These are phyloP conservation scores for Sesia apiformis DNA, from an alignment of 2,888 invertebrate species.

Conservation along the genomic window DNA sequence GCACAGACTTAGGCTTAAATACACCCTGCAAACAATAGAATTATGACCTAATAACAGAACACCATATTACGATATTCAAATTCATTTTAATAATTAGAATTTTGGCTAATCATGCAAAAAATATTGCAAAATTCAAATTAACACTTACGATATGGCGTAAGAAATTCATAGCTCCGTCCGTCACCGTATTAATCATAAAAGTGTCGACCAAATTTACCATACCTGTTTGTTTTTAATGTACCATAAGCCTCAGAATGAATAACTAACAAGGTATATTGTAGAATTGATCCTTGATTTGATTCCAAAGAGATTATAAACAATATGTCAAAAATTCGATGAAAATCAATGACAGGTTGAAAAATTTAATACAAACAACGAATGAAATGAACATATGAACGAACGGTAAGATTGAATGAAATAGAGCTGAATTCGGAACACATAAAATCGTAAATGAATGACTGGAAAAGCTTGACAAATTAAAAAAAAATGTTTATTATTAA, in stretches of 20 bases:
- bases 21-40: conserved; percentile 42
- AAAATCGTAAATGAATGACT: too few relatives aligned
- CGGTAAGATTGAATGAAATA: too few relatives aligned
- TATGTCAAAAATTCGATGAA: too few relatives aligned
- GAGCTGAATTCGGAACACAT: too few relatives aligned
- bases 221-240: conserved; percentile 36
- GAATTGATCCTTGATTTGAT: too few relatives aligned
- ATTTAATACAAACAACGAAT: too few relatives aligned
- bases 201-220: conserved; percentile 61
- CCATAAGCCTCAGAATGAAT: not conserved
- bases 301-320: too few relatives aligned
- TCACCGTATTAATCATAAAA: conserved; percentile 66
- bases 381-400: too few relatives aligned
- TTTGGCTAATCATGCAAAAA: not conserved
- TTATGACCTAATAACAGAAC: not conserved
- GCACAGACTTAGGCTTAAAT: conserved; percentile 40
- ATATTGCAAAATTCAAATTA: too few relatives aligned
- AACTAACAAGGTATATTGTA: not conserved
- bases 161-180: conserved; percentile 64
- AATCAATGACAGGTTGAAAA: too few relatives aligned
- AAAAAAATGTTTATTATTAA: too few relatives aligned
- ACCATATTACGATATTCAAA: not conserved
- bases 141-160: conserved; percentile 65
- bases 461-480: too few relatives aligned
- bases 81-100: not conserved